A percentile compares a stretch with the other conserved stretches of the same genome.
Conservation (phyloP, 2,888 invertebrate species). For the Diogma glabrata region DNA sequence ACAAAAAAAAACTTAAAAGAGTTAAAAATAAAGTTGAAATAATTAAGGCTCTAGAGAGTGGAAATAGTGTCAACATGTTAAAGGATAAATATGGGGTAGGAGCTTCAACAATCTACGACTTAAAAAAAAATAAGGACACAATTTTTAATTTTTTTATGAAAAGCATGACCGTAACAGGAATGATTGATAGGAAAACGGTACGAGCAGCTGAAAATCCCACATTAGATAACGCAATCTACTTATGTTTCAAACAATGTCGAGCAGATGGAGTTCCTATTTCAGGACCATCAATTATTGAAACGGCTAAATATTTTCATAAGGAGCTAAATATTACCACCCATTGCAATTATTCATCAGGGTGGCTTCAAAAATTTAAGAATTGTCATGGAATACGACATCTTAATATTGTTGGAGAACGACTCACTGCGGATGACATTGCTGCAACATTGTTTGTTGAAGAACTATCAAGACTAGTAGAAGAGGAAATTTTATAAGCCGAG, state of each 20-base stretch:
- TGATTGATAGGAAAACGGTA: not conserved
- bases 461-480: not conserved
- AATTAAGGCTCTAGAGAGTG: not conserved
- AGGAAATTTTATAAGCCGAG: too few relatives aligned
- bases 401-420: not conserved
- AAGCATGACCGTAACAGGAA: not conserved
- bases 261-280: not conserved
- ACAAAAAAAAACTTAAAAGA: not conserved
- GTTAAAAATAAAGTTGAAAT: not conserved
- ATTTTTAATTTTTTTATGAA: not conserved
- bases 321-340: not conserved
- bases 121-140: too few relatives aligned
- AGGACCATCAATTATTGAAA: not conserved
- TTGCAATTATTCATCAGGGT: not conserved
- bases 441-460: not conserved
- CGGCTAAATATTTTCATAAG: not conserved
- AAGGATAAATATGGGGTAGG: not conserved
- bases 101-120: too few relatives aligned
- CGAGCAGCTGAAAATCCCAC: not conserved
- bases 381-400: not conserved
- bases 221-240: not conserved
- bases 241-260: not conserved
- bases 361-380: not conserved
- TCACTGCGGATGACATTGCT: not conserved
- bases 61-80: not conserved